Percentiles rank a stretch among this genome's conserved stretches.
Evolutionary conservation across 2,113 vertebrate species (phyloP).

Genomic region (Centrocercus urophasianus): DNA sequence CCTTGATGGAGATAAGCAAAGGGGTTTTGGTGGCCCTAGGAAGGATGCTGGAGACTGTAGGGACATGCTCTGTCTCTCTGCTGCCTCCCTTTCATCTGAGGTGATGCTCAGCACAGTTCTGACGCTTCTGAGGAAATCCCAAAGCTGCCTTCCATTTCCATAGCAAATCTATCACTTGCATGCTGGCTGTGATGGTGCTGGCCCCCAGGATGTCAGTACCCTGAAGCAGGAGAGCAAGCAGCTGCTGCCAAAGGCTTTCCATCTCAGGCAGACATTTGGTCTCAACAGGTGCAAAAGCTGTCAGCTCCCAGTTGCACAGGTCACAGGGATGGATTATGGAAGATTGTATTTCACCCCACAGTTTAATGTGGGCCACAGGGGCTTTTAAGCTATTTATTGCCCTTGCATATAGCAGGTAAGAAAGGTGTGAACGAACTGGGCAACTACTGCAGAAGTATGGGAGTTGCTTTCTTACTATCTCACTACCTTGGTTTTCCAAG

Average conservation of each 20-base stretch:
- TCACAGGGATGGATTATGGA: background rate
- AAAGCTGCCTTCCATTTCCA: background rate
- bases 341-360: background rate
- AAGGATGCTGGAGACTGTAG: background rate
- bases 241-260: background rate
- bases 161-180: background rate
- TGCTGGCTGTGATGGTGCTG: background rate
- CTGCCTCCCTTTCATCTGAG: background rate
- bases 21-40: background rate
- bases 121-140: background rate
- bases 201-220: background rate
- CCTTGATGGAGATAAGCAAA: constrained; percentile 55
- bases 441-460: background rate
- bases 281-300: background rate
- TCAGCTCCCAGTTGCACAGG: background rate
- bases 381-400: background rate
- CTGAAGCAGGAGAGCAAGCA: rapidly evolving
- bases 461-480: background rate
- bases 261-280: background rate
- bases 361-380: rapidly evolving
- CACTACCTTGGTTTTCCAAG: background rate
- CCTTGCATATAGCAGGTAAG: background rate
- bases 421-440: background rate
- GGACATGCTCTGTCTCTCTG: background rate
- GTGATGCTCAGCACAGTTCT: rapidly evolving